These are phyloP conservation scores for Vidua chalybeata DNA, from an alignment of 2,113 vertebrate genomes.

Conservation along the genomic window DNA sequence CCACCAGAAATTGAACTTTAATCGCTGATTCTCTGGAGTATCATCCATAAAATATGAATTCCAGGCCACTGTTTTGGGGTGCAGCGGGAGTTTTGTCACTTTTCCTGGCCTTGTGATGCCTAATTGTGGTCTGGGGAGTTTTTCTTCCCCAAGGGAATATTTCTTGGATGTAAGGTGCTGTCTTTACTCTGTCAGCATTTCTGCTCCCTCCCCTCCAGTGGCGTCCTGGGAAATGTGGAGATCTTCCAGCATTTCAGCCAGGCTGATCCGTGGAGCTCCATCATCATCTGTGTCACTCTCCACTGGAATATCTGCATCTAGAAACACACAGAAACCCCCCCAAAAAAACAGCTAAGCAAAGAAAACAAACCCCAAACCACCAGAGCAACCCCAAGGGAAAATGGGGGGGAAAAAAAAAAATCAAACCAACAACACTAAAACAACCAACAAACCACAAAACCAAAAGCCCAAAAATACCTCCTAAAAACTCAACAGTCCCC, in stretches of 20 bases:
- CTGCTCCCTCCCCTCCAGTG: constrained; percentile 89
- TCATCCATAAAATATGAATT: neutral
- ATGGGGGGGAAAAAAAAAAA: no score
- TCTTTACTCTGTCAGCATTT: constrained; percentile 84
- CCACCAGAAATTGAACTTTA: neutral
- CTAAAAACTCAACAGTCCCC: neutral
- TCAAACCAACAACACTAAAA: neutral
- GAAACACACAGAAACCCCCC: neutral
- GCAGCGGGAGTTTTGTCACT: neutral
- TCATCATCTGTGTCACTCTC: constrained; percentile 96
- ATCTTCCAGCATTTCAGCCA: constrained; percentile 96
- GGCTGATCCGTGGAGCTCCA: constrained; percentile 86
- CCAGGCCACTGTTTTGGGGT: neutral
- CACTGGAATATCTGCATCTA: constrained; percentile 86
- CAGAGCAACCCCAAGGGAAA: neutral
- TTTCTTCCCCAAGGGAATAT: neutral
- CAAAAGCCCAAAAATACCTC: neutral
- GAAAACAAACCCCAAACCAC: neutral
- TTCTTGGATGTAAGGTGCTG: neutral
- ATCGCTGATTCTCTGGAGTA: neutral
- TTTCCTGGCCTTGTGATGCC: neutral
- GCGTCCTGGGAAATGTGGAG: constrained; percentile 88
- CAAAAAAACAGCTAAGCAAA: neutral
- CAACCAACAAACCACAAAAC: neutral
- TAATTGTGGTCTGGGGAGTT: neutral